Evolutionary conservation across 2,888 invertebrate genomes (phyloP).

Genomic region (Volucella inflata): DNA sequence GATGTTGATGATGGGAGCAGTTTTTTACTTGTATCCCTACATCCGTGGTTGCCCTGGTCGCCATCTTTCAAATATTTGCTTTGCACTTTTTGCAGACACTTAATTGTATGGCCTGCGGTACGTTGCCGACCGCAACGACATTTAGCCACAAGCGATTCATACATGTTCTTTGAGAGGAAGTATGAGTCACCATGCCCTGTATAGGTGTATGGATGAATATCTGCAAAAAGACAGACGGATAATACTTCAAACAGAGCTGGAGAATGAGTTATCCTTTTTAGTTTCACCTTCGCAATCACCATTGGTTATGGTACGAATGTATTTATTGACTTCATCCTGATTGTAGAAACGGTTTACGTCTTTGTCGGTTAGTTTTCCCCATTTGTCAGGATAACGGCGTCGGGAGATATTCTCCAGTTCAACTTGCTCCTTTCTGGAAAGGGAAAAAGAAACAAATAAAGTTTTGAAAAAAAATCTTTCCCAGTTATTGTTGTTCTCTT

Average conservation of each 20-base stretch:
- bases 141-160: conserved; percentile 78
- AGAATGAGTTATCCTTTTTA: background rate
- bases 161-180: conserved; percentile 81
- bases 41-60: background rate
- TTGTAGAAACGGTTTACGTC: conserved; percentile 80
- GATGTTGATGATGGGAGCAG: conserved; percentile 15
- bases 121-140: conserved; percentile 82
- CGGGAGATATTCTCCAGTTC: conserved; percentile 80
- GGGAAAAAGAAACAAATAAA: conserved; percentile 25
- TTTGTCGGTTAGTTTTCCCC: conserved; percentile 78
- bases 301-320: conserved; percentile 35
- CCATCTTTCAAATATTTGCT: conserved; percentile 76
- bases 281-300: conserved; percentile 52
- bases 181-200: conserved; percentile 80
- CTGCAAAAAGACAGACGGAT: conserved; percentile 72
- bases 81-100: conserved; percentile 81
- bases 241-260: background rate
- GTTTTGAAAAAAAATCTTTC: background rate
- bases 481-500: background rate
- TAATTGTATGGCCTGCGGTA: conserved; percentile 80
- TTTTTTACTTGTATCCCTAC: conserved; percentile 10
- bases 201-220: conserved; percentile 77
- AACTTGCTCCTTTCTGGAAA: conserved; percentile 83
- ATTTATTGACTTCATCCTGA: conserved; percentile 79
- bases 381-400: conserved; percentile 79